Evolutionary conservation across 1,140 invertebrate species (phyloP).

Genomic region (Trialeurodes vaporariorum): DNA sequence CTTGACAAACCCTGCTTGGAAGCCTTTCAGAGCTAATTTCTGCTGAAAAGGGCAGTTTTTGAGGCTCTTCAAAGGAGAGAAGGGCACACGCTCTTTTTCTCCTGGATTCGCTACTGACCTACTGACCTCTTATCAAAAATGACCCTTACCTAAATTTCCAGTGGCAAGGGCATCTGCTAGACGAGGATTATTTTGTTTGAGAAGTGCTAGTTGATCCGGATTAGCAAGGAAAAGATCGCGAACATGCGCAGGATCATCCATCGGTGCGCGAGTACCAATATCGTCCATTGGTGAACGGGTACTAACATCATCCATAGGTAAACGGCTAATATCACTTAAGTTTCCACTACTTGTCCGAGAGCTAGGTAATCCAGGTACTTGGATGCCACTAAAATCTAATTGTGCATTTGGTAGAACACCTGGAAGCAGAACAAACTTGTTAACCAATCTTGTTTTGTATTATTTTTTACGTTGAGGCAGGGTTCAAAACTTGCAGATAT

Average conservation of each 20-base stretch:
- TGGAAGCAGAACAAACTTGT: neutral
- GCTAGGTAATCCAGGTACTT: constrained; percentile 49
- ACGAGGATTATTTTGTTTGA: constrained; percentile 88
- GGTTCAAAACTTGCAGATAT: no score
- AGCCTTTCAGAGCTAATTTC: no score
- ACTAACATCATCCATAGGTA: neutral
- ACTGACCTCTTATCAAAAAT: neutral
- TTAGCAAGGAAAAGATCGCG: constrained; percentile 82
- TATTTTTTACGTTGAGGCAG: no score
- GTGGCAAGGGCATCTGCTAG: constrained; percentile 80
- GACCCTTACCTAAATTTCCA: constrained; percentile 54
- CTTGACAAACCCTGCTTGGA: no score
- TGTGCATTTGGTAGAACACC: constrained; percentile 23
- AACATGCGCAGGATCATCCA: constrained; percentile 80
- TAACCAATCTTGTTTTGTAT: no score
- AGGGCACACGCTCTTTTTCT: no score
- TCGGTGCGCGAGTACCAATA: constrained; percentile 31
- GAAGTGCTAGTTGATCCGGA: constrained; percentile 77
- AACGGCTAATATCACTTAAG: neutral
- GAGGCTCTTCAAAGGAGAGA: no score
- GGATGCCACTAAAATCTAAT: constrained; percentile 77
- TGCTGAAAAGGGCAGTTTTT: no score
- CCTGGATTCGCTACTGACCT: no score
- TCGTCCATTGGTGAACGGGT: constrained; percentile 21
- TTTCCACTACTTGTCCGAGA: neutral